phyloP scores from a whole-genome alignment of 2,888 invertebrate genomes.

The Leptothorax acervorum region DNA sequence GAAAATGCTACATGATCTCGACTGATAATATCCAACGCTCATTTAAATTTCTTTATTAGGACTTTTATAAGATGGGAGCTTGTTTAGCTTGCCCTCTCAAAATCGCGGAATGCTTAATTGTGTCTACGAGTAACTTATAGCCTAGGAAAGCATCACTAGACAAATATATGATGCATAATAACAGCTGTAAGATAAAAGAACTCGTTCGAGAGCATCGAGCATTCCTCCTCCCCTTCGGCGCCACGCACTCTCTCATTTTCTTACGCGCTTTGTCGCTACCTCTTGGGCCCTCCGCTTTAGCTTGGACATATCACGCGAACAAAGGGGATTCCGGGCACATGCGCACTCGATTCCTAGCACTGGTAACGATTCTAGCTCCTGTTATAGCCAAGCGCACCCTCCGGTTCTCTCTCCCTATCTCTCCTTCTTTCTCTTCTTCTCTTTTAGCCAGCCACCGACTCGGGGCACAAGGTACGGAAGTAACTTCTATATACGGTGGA shows the following conservation, averaged over 20 bases:
- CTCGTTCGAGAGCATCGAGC: constrained; percentile 78
- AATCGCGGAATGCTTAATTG: not conserved
- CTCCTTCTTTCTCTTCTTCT: constrained; percentile 50
- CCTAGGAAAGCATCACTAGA: constrained; percentile 54
- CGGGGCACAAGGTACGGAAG: constrained; percentile 64
- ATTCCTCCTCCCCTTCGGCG: constrained; percentile 18
- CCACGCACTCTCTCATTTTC: constrained; percentile 38
- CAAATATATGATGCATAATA: constrained; percentile 78
- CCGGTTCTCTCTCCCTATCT: constrained; percentile 28
- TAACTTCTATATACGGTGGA: constrained; percentile 43
- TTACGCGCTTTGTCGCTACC: constrained; percentile 29
- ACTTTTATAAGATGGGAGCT: not conserved
- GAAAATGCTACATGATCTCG: not conserved
- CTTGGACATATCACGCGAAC: constrained; percentile 76
- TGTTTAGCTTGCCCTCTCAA: not conserved
- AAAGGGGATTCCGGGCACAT: constrained; percentile 81
- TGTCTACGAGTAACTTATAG: constrained; percentile 17
- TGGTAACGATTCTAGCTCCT: constrained; percentile 83
- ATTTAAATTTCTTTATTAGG: not conserved
- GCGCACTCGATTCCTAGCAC: constrained; percentile 78
- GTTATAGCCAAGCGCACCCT: constrained; percentile 63
- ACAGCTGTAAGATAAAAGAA: constrained; percentile 81
- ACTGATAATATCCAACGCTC: not conserved
- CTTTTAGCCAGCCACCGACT: constrained; percentile 61
- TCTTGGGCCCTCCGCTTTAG: constrained; percentile 49